Evolutionary conservation across 2,113 vertebrate genomes (phyloP).

Genomic region (Amphiprion ocellaris): DNA sequence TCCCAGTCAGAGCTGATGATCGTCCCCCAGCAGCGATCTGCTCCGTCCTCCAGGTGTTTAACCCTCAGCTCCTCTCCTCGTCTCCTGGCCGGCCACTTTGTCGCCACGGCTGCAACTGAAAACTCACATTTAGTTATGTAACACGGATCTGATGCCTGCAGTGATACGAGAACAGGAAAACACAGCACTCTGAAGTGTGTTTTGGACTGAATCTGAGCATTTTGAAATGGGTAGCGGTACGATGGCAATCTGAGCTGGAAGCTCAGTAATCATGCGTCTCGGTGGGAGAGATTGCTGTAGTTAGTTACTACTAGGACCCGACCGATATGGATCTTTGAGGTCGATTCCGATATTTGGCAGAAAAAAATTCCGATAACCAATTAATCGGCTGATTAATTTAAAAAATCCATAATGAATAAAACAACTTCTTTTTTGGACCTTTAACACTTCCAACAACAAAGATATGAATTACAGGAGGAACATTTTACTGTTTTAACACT

Average conservation of each 20-base stretch:
- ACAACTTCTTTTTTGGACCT: too few species aligned
- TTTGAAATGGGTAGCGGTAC: conserved; percentile 25
- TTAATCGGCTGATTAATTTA: too few species aligned
- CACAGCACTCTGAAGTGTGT: not conserved
- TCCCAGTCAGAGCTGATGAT: conserved; percentile 45
- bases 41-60: conserved; percentile 14
- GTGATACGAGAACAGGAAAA: not conserved
- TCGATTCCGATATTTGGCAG: too few species aligned
- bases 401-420: too few species aligned
- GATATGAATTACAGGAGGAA: too few species aligned
- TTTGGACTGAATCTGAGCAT: not conserved
- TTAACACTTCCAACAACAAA: too few species aligned
- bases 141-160: conserved; percentile 5
- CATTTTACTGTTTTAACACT: too few species aligned
- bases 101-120: conserved; percentile 11
- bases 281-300: conserved; percentile 26
- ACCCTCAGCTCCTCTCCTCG: conserved; percentile 10
- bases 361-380: too few species aligned
- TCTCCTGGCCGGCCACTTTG: conserved; percentile 6
- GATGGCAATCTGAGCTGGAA: not conserved
- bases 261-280: conserved; percentile 31
- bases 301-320: conserved; percentile 10
- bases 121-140: conserved; percentile 11
- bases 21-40: not conserved
- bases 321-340: too few species aligned